These are phyloP conservation scores for Microtus obscurus DNA, from an alignment of 2,797 vertebrate genomes.

Conservation along the genomic window DNA sequence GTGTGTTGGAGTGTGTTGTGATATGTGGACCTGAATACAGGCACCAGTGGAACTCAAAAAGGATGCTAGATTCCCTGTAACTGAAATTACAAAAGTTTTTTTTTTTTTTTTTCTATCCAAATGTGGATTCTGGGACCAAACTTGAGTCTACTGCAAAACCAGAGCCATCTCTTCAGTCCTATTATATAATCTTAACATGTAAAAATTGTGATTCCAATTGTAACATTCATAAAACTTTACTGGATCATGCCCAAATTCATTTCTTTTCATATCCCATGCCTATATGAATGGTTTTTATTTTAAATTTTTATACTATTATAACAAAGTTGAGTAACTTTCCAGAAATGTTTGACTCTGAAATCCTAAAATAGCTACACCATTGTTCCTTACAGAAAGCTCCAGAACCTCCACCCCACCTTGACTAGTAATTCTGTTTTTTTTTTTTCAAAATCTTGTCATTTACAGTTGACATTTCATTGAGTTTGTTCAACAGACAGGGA, in stretches of 20 bases:
- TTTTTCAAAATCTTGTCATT: background rate
- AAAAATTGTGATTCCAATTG: constrained; percentile 14
- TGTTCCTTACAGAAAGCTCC: background rate
- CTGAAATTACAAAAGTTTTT: background rate
- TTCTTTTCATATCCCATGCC: background rate
- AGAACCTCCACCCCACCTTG: background rate
- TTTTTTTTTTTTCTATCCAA: background rate
- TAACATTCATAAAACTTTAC: background rate
- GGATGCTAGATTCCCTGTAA: background rate
- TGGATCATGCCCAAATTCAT: background rate
- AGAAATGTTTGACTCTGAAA: background rate
- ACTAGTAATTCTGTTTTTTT: background rate
- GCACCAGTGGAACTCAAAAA: background rate
- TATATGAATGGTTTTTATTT: background rate
- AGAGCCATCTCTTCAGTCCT: background rate
- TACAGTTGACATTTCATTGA: background rate
- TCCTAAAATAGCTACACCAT: background rate
- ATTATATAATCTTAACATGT: background rate
- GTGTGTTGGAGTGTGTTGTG: background rate
- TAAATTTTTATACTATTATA: background rate
- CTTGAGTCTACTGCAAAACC: background rate
- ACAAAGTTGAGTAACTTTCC: background rate
- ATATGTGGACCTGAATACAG: background rate
- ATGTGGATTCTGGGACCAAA: background rate
- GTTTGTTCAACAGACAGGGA: background rate